Percentiles rank a stretch among this genome's conserved stretches.
These are phyloP conservation scores for Meiosimyza decipiens DNA, from an alignment of 2,888 invertebrate species.

Conservation along the genomic window DNA sequence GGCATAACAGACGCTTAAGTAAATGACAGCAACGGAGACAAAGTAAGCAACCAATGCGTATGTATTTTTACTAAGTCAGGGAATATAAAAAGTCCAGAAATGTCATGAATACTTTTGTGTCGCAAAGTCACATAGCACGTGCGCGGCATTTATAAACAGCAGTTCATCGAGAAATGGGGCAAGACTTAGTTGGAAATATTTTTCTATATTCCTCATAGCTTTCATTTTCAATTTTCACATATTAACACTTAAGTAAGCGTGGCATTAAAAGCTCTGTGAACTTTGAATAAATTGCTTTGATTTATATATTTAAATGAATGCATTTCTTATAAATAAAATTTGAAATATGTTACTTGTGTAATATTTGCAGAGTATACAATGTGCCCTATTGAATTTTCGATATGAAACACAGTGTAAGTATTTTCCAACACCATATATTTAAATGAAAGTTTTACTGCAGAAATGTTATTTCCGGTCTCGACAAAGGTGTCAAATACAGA, in stretches of 20 bases:
- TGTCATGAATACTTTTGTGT: background rate
- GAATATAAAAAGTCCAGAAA: background rate
- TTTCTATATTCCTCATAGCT: too few relatives aligned
- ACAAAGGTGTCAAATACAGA: background rate
- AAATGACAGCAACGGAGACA: slow-evolving; percentile 5
- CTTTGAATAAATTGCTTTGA: too few relatives aligned
- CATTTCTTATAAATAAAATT: background rate
- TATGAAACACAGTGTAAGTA: background rate
- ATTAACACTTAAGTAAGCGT: too few relatives aligned
- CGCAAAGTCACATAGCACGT: background rate
- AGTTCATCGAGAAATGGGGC: background rate
- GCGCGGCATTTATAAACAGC: background rate
- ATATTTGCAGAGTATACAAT: background rate
- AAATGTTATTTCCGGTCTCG: slow-evolving; percentile 12
- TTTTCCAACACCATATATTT: background rate
- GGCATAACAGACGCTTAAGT: slow-evolving; percentile 11
- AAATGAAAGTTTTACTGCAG: background rate
- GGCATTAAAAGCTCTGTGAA: too few relatives aligned
- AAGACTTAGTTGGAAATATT: too few relatives aligned
- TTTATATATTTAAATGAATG: too few relatives aligned
- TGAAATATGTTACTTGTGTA: background rate
- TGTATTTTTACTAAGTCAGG: too few relatives aligned
- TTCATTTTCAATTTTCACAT: too few relatives aligned
- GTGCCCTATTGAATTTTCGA: background rate
- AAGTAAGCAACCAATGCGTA: too few relatives aligned